phyloP scores from a whole-genome alignment of 2,797 vertebrate species.

The Halcyon leucocephala region DNA sequence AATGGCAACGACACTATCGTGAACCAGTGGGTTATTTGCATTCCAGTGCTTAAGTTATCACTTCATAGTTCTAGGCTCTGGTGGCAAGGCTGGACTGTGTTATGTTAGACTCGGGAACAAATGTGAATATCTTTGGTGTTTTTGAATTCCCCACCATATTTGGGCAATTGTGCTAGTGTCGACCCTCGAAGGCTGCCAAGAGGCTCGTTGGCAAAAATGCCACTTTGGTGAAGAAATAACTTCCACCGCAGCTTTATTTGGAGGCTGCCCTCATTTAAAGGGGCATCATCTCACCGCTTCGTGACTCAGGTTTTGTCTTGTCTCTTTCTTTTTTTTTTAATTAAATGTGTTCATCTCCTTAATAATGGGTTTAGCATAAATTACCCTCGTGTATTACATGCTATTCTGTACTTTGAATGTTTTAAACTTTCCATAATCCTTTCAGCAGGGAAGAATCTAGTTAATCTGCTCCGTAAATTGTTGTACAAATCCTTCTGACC shows the following conservation, averaged over 20 bases:
- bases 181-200: conserved; percentile 75
- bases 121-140: conserved; percentile 78
- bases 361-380: conserved; percentile 39
- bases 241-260: conserved; percentile 68
- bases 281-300: conserved; percentile 22
- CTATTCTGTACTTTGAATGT: conserved; percentile 29
- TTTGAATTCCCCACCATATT: conserved; percentile 84
- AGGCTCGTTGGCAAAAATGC: conserved; percentile 81
- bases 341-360: conserved; percentile 45
- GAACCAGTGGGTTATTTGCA: conserved; percentile 80
- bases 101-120: conserved; percentile 79
- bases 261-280: conserved; percentile 57
- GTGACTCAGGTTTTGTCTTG: conserved; percentile 1
- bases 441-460: conserved; percentile 18
- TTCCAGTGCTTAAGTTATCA: conserved; percentile 79
- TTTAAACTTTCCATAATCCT: conserved; percentile 61
- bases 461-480: conserved; percentile 44
- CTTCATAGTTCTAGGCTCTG: conserved; percentile 71
- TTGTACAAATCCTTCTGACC: conserved; percentile 39
- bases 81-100: conserved; percentile 77
- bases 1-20: conserved; percentile 78
- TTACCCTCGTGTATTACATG: background rate
- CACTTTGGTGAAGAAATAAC: conserved; percentile 76
- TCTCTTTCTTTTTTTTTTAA: conserved; percentile 15
- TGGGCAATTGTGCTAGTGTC: conserved; percentile 75